Evolutionary conservation across 1,140 invertebrate species (phyloP), one percentile per base, ranked within the genome.

Genomic region (Choristoneura fumiferana): DNA sequence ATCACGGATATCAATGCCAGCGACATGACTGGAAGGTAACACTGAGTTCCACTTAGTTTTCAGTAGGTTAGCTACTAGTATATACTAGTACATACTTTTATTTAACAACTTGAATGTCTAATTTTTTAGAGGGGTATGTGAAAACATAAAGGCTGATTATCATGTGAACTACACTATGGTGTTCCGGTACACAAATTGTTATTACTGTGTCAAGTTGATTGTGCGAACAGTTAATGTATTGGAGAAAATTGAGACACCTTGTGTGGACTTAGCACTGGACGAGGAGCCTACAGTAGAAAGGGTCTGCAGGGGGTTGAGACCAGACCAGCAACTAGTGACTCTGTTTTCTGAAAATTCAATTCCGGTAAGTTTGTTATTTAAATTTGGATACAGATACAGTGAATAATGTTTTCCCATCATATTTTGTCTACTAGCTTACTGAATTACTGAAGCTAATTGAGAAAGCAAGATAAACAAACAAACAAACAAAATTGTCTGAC

Each of bases 281-380:
- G 90, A 93, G 57, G 90, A 93, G 68, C 94, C 95, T 18, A 93
- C 93, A 3, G 91, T 97, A 1, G 92, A 95, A 49, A 92, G 93
- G 78, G 94, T 97, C 1, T 98, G 96, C 73, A 86, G 84, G 62
- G 92, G 91, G 39, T 86, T 98, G 34, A 93, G 93, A 62, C 87
- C 91, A 12, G 93, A 97, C 78, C 95, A 97, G 73, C 94, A 96
- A 71, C 84, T 96, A 0, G 93, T 95, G 43, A 97, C 96, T 40
- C 89, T 98, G 53, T 98, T 98, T 78, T 95, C 95, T 35, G 96
- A 97, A 75, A 98, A 97, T 90, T 96, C 95, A 85, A 93, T 95
- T 8, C 96, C 96, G 22, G 87, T 90, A 81, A 87, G 87, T 84
- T 56, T 63, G 15, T 54, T 54, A n/a, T 37, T 10, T 8, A 17